Evolutionary conservation across 2,888 invertebrate species (phyloP).

Genomic region (Barypeithes pellucidus): DNA sequence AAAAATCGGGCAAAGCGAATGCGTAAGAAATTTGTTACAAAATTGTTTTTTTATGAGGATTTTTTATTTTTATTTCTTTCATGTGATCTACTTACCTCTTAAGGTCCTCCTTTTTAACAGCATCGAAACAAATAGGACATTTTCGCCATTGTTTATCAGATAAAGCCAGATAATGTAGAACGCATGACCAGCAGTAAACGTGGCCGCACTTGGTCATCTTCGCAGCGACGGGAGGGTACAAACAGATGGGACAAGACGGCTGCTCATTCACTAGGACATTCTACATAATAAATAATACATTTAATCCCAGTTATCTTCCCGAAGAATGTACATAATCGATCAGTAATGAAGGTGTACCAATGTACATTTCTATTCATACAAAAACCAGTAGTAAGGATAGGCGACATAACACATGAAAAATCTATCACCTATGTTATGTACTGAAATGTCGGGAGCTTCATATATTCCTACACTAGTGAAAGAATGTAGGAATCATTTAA

Average conservation of each 20-base stretch:
- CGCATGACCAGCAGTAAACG: slow-evolving; percentile 96
- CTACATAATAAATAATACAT: slow-evolving; percentile 62
- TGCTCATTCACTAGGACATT: slow-evolving; percentile 79
- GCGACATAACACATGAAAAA: too few species aligned
- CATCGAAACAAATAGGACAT: slow-evolving; percentile 95
- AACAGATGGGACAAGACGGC: slow-evolving; percentile 92
- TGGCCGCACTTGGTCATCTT: slow-evolving; percentile 97
- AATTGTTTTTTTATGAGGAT: too few species aligned
- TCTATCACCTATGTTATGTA: too few species aligned
- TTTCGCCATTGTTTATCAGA: slow-evolving; percentile 87
- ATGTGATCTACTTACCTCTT: slow-evolving; percentile 88
- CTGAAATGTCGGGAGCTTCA: slow-evolving; percentile 31
- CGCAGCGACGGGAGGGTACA: slow-evolving; percentile 88
- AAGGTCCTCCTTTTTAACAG: slow-evolving; percentile 85
- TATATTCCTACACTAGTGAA: not conserved
- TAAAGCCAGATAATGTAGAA: slow-evolving; percentile 91
- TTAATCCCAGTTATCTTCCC: too few species aligned
- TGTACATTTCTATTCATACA: too few species aligned
- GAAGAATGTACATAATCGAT: too few species aligned
- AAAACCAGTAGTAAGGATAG: too few species aligned
- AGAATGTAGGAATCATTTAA: slow-evolving; percentile 8
- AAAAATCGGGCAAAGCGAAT: too few species aligned
- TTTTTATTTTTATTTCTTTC: too few species aligned
- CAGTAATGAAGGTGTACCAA: too few species aligned
- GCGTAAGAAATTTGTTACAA: too few species aligned